A percentile compares a stretch with the other conserved stretches of the same genome.
Conservation (phyloP, 2,113 vertebrate species). For the Melanostigma gelatinosum region DNA sequence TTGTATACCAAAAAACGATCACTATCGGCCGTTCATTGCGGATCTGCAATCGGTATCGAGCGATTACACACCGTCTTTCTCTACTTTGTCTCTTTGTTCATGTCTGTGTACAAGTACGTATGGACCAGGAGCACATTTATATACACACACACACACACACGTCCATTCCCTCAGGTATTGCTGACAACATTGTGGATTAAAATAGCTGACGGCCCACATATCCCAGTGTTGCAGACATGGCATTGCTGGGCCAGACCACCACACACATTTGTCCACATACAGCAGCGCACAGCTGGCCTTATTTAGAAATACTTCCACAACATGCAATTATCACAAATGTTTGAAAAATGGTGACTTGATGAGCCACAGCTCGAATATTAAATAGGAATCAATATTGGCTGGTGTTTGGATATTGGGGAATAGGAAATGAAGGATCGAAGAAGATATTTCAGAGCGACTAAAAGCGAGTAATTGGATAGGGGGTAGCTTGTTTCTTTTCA, state of each 20-base stretch:
- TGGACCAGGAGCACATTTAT: conserved; percentile 15
- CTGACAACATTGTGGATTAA: conserved; percentile 80
- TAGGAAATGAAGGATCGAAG: neutral
- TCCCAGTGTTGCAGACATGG: conserved; percentile 48
- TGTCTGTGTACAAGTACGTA: neutral
- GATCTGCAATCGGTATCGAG: neutral
- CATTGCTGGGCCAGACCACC: conserved; percentile 61
- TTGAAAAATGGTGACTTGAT: conserved; percentile 1
- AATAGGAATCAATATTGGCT: neutral
- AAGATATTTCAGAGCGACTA: neutral
- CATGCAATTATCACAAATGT: conserved; percentile 12
- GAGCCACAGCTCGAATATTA: neutral
- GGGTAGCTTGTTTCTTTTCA: neutral
- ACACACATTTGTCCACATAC: conserved; percentile 43
- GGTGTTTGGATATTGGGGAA: neutral
- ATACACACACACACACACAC: conserved; percentile 31
- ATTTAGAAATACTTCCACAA: conserved; percentile 11
- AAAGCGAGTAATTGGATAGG: neutral
- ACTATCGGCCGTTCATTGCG: neutral
- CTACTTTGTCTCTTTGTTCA: neutral
- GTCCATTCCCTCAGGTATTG: conserved; percentile 79
- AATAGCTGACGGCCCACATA: conserved; percentile 85
- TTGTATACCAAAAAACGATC: neutral
- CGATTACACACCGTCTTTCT: neutral
- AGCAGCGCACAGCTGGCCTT: conserved; percentile 34